These are phyloP conservation scores for Apeltes quadracus DNA, from an alignment of 2,113 vertebrate species.

Conservation along the genomic window DNA sequence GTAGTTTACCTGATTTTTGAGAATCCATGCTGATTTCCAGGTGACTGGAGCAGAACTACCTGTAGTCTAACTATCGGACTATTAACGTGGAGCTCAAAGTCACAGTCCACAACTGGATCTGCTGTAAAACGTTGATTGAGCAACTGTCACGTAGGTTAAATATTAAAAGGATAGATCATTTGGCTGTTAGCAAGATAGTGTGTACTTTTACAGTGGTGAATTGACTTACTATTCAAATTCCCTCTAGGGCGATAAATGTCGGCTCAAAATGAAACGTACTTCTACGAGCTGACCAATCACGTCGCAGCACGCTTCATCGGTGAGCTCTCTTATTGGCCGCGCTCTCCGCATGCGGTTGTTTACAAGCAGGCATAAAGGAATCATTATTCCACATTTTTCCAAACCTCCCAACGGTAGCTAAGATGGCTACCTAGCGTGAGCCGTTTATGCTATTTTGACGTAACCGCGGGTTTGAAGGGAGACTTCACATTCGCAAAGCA, in stretches of 20 bases:
- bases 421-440: background rate
- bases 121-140: conserved; percentile 41
- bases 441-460: accelerated
- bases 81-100: conserved; percentile 66
- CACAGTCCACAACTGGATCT: conserved; percentile 52
- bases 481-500: background rate
- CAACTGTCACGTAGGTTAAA: conserved; percentile 64
- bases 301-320: conserved; percentile 16
- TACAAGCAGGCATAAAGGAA: conserved; percentile 48
- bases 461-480: background rate
- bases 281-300: conserved; percentile 59
- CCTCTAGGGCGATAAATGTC: background rate
- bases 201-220: background rate
- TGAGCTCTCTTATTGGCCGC: conserved; percentile 64
- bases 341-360: conserved; percentile 55
- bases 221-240: background rate
- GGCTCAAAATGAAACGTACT: background rate
- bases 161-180: conserved; percentile 55
- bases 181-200: background rate
- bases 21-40: conserved; percentile 57
- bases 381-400: background rate
- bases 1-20: conserved; percentile 61
- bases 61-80: conserved; percentile 1
- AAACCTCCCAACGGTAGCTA: background rate
- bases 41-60: conserved; percentile 12